Evolutionary conservation across 2,113 vertebrate genomes (phyloP), one percentile per base, ranked within the genome.

Genomic region (Brachyistius frenatus): DNA sequence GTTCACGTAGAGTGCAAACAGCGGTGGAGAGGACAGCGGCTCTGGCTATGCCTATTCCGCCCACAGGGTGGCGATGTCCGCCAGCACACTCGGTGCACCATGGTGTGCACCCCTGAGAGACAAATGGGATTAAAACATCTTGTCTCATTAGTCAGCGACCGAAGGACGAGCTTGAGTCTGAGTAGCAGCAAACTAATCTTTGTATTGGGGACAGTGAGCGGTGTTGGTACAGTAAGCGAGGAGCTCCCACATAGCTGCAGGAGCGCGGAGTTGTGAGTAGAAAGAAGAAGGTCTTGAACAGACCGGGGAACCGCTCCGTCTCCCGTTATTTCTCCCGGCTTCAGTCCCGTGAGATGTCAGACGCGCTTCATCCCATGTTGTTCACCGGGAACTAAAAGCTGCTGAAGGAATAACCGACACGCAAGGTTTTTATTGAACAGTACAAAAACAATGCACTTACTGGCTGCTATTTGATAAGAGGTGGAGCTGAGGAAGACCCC

Each of bases 41-140:
- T 7, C 3, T 0, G 16, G 23, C 44, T 15, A 5, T 69, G 5
- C 74, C 64, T 53, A 30, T 13, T 72, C 7, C 15, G 60, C 30
- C 71, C 94, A 71, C 93, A 78, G 55, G 93, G 90, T 89, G 95
- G 93, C 56, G 94, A 93, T 94, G 92, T 93, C 72, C 69, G 37
- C 69, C 79, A 35, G 78, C 67, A 61, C 62, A 58, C 55, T 2
- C 68, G 31, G 54, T 14, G 30, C 47, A 5, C n/a, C 15, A 32
- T 32, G 1, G 41, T 1, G 41, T 33, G 67, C 54, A 52, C 54
- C 73, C 57, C 7, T 9, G 23, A 35, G 60, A 86, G 70, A 85
- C 87, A 91, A 91, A 92, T 84, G 88, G 84, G 94, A 94, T 95
- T 94, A 95, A 92, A 92, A 90, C 92, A 89, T 93, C 91, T 82